Evolutionary conservation across 2,888 invertebrate genomes (phyloP).

Genomic region (Rhagonycha lutea): DNA sequence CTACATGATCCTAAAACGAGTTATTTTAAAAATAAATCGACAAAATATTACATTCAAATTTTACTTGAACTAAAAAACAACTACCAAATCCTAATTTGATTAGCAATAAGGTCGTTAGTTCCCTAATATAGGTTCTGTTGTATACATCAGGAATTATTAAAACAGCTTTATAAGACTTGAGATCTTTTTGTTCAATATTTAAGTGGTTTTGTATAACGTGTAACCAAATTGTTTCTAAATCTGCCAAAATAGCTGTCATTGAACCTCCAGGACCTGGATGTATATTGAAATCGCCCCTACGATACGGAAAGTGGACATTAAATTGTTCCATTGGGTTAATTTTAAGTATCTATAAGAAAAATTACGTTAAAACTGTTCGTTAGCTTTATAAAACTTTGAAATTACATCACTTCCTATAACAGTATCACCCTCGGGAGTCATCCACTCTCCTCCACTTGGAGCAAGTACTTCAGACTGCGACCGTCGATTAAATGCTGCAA

Average conservation of each 20-base stretch:
- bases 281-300: conserved; percentile 84
- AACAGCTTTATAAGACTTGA: conserved; percentile 83
- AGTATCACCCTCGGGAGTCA: conserved; percentile 66
- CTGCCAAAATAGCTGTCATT: conserved; percentile 78
- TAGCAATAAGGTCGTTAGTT: conserved; percentile 79
- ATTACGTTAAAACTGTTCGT: conserved; percentile 1
- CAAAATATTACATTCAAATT: conserved; percentile 1
- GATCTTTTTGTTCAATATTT: conserved; percentile 70
- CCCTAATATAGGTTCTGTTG: conserved; percentile 81
- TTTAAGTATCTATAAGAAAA: conserved; percentile 60
- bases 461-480: conserved; percentile 71
- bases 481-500: conserved; percentile 83
- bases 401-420: conserved; percentile 77
- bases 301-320: conserved; percentile 89
- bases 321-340: conserved; percentile 72
- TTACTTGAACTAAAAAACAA: conserved; percentile 82
- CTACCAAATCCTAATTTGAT: conserved; percentile 83
- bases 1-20: conserved; percentile 74
- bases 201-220: conserved; percentile 77
- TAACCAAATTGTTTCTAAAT: conserved; percentile 88
- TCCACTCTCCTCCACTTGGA: conserved; percentile 64
- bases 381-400: background rate
- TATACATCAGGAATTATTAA: conserved; percentile 90
- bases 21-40: conserved; percentile 19
- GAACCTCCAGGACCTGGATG: conserved; percentile 86